phyloP scores from a whole-genome alignment of 2,797 vertebrate species.

The Tinamus major region DNA sequence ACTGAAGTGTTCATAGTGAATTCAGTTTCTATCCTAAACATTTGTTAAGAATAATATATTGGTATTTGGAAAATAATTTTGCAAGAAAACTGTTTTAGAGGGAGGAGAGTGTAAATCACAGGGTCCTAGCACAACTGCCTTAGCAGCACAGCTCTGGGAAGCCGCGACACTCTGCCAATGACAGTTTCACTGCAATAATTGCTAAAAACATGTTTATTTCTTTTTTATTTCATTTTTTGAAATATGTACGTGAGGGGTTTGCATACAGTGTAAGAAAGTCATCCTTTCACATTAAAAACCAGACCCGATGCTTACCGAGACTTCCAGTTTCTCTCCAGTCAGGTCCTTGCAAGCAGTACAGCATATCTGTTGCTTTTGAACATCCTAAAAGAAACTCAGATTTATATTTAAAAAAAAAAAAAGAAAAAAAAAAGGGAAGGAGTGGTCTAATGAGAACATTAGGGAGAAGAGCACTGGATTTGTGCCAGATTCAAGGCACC shows the following conservation, averaged over 20 bases:
- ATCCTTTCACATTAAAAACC: not conserved
- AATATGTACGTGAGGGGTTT: not conserved
- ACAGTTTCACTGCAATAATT: not conserved
- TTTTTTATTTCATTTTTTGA: not conserved
- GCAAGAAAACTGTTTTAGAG: not conserved
- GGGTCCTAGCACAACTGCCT: not conserved
- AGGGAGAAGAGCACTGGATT: not conserved
- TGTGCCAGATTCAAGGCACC: no score
- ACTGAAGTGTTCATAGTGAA: not conserved
- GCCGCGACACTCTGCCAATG: not conserved
- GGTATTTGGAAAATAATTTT: not conserved
- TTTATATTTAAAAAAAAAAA: not conserved
- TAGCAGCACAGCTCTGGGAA: not conserved
- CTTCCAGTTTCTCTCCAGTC: not conserved
- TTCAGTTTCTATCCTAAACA: not conserved
- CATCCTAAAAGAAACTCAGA: not conserved
- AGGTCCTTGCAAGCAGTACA: not conserved
- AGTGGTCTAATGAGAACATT: not conserved
- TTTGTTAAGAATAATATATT: not conserved
- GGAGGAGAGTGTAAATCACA: not conserved
- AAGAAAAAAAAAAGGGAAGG: not conserved
- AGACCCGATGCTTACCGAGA: not conserved
- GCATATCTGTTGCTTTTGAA: not conserved
- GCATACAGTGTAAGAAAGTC: not conserved
- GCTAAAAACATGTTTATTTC: not conserved